These are phyloP conservation scores for Apodemus sylvaticus DNA, from an alignment of 2,113 vertebrate genomes.

Conservation along the genomic window DNA sequence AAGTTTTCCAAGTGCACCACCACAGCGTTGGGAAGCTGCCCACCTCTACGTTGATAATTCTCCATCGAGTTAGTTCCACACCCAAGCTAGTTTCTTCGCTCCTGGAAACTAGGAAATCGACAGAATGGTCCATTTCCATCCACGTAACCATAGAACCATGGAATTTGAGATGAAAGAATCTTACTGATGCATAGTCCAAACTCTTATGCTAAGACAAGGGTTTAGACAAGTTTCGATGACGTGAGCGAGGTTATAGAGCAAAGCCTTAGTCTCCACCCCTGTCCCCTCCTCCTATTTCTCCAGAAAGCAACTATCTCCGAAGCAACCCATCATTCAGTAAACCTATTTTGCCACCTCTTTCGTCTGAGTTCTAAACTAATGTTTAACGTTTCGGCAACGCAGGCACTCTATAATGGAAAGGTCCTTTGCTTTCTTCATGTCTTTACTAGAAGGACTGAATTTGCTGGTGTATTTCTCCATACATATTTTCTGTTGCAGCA, in stretches of 20 bases:
- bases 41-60: slow-evolving; percentile 31
- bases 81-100: slow-evolving; percentile 28
- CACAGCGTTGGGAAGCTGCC: neutral
- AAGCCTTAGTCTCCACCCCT: neutral
- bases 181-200: slow-evolving; percentile 21
- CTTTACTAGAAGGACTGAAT: neutral
- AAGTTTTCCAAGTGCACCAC: neutral
- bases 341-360: neutral
- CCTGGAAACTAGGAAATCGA: slow-evolving; percentile 59
- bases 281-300: neutral
- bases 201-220: neutral
- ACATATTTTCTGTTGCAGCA: slow-evolving; percentile 32
- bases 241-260: neutral
- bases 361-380: neutral
- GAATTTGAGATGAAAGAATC: slow-evolving; percentile 63
- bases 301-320: neutral
- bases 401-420: neutral
- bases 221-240: neutral
- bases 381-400: neutral
- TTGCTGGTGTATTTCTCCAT: neutral
- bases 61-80: slow-evolving; percentile 24
- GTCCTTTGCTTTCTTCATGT: slow-evolving; percentile 10
- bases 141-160: slow-evolving; percentile 57
- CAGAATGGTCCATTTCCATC: slow-evolving; percentile 54
- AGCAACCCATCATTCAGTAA: neutral